phyloP scores from a whole-genome alignment of 2,113 vertebrate species.

The Periophthalmodon schlosseri region DNA sequence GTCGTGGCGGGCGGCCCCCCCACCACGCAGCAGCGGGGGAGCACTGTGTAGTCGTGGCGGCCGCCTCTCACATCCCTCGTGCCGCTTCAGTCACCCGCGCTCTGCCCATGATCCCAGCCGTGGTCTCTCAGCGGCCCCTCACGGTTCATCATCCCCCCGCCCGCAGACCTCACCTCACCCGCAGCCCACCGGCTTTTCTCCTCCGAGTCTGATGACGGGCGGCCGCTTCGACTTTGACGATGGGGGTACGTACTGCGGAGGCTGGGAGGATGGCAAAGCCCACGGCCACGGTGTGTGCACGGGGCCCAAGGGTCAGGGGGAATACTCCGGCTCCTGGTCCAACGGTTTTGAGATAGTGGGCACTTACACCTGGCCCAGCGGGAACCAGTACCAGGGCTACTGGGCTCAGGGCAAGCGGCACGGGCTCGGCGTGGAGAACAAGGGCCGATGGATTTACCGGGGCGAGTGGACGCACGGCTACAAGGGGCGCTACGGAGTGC shows the following conservation, averaged over 20 bases:
- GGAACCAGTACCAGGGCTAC: slow-evolving; percentile 90
- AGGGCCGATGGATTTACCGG: slow-evolving; percentile 92
- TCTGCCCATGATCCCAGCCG: slow-evolving; percentile 47
- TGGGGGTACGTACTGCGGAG: slow-evolving; percentile 95
- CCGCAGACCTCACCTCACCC: not conserved
- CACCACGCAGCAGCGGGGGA: slow-evolving; percentile 23
- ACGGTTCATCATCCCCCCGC: not conserved
- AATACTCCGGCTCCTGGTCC: slow-evolving; percentile 94
- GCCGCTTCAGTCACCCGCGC: slow-evolving; percentile 20
- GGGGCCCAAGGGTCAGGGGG: slow-evolving; percentile 93
- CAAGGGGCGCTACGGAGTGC: slow-evolving; percentile 93
- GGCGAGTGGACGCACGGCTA: slow-evolving; percentile 94
- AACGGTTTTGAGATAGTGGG: slow-evolving; percentile 92
- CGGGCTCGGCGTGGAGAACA: slow-evolving; percentile 91
- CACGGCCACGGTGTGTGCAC: slow-evolving; percentile 96
- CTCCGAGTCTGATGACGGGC: slow-evolving; percentile 89
- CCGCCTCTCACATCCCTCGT: slow-evolving; percentile 50
- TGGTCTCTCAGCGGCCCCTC: slow-evolving; percentile 4
- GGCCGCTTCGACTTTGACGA: slow-evolving; percentile 98
- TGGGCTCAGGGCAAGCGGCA: slow-evolving; percentile 95
- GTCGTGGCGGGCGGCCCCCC: slow-evolving; percentile 42
- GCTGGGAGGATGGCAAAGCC: slow-evolving; percentile 96
- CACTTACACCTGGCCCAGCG: slow-evolving; percentile 95
- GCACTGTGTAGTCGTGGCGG: slow-evolving; percentile 49
- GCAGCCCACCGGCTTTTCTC: slow-evolving; percentile 22